Evolutionary conservation across 2,113 vertebrate genomes (phyloP).

Genomic region (Forbesichthys agassizii): DNA sequence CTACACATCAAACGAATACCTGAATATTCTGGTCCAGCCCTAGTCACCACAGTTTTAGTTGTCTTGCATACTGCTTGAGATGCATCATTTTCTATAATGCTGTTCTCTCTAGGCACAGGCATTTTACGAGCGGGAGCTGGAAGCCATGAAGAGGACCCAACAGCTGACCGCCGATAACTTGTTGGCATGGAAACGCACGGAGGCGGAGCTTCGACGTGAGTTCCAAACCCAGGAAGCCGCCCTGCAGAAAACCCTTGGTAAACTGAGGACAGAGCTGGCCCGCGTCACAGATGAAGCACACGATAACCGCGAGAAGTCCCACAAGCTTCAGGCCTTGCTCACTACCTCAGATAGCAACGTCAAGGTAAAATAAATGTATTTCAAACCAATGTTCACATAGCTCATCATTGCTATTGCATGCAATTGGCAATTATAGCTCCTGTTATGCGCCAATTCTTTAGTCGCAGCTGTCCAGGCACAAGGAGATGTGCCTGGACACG

Average conservation of each 20-base stretch:
- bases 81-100: background rate
- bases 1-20: no score
- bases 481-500: no score
- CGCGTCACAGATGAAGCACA: slow-evolving; percentile 90
- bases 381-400: background rate
- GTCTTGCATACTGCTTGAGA: background rate
- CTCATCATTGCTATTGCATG: slow-evolving; percentile 5
- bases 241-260: slow-evolving; percentile 82
- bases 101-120: slow-evolving; percentile 79
- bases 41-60: no score
- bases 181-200: slow-evolving; percentile 93
- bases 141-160: slow-evolving; percentile 95
- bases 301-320: slow-evolving; percentile 87
- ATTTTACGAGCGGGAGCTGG: slow-evolving; percentile 94
- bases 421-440: background rate
- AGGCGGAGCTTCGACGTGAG: slow-evolving; percentile 90
- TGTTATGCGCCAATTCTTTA: background rate
- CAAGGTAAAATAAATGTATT: slow-evolving; percentile 77
- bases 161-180: slow-evolving; percentile 94
- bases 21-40: no score
- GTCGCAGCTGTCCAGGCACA: background rate
- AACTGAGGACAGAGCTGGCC: slow-evolving; percentile 72
- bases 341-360: slow-evolving; percentile 80
- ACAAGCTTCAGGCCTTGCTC: slow-evolving; percentile 88
- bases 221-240: slow-evolving; percentile 93